Percentiles rank a stretch among this genome's conserved stretches.
These are phyloP conservation scores for Drosophila prostipennis DNA, from an alignment of 2,888 invertebrate species.

Conservation along the genomic window DNA sequence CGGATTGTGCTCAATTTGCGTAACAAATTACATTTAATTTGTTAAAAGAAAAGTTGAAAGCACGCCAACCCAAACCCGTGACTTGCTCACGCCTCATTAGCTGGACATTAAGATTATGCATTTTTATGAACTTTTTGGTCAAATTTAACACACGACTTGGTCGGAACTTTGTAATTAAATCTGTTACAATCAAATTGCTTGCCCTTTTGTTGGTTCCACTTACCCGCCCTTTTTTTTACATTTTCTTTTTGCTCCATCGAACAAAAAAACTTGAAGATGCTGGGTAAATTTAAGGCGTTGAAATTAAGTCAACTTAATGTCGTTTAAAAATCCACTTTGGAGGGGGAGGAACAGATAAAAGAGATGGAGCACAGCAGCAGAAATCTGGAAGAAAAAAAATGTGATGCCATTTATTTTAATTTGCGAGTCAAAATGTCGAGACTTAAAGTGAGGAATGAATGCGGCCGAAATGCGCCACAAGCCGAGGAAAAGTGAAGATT, in stretches of 20 bases:
- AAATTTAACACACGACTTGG: conserved; percentile 36
- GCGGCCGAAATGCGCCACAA: conserved; percentile 30
- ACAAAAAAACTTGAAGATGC: conserved; percentile 19
- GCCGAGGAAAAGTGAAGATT: conserved; percentile 14
- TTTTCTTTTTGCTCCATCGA: conserved; percentile 10
- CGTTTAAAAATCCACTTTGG: conserved; percentile 40
- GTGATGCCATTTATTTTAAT: conserved; percentile 70
- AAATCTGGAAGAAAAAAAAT: conserved; percentile 52
- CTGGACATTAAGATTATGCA: conserved; percentile 51
- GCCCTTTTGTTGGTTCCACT: conserved; percentile 14
- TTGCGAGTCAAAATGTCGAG: conserved; percentile 63
- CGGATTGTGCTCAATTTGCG: conserved; percentile 34
- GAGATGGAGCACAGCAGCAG: conserved; percentile 22
- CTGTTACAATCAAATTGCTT: conserved; percentile 44
- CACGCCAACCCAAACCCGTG: conserved; percentile 19
- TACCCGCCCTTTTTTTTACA: neutral
- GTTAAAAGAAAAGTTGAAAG: conserved; percentile 27
- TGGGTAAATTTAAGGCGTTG: conserved; percentile 40
- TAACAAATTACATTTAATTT: conserved; percentile 60
- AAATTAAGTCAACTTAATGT: conserved; percentile 63
- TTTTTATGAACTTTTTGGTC: conserved; percentile 44
- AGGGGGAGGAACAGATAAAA: conserved; percentile 7
- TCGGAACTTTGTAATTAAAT: conserved; percentile 63
- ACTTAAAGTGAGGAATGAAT: conserved; percentile 59
- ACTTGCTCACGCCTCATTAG: conserved; percentile 54